Evolutionary conservation across 1,140 invertebrate species (phyloP).

Genomic region (Bemisia tabaci): DNA sequence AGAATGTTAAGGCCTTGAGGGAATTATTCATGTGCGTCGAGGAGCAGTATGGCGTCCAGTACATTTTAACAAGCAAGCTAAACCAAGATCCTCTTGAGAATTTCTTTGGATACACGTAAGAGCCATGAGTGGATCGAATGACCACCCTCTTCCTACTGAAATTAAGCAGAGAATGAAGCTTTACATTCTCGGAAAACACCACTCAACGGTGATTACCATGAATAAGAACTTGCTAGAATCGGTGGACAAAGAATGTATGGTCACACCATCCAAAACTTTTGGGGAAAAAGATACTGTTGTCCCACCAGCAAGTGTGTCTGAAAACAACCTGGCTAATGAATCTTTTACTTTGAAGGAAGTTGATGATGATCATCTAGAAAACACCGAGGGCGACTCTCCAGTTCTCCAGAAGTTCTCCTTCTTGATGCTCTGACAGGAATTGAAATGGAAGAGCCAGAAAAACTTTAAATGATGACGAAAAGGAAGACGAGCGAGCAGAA

Average conservation of each 20-base stretch:
- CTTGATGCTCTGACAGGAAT: no score
- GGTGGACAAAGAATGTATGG: not conserved
- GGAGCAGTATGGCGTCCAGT: not conserved
- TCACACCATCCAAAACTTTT: not conserved
- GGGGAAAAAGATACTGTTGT: no score
- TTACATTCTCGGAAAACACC: not conserved
- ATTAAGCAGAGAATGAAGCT: not conserved
- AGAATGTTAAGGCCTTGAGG: not conserved
- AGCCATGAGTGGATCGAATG: not conserved
- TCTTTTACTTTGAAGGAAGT: no score
- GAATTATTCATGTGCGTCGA: not conserved
- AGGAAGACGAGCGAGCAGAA: no score
- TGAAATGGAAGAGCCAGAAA: no score
- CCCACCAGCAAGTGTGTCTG: no score
- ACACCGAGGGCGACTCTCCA: no score
- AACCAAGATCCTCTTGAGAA: not conserved
- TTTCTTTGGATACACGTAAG: not conserved
- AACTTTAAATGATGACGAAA: no score
- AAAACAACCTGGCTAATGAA: no score
- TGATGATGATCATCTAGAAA: no score
- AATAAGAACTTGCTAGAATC: not conserved
- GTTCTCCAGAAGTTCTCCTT: no score
- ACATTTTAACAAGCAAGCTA: not conserved
- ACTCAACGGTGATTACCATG: not conserved
- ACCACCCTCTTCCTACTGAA: not conserved